Evolutionary conservation across 53 echinoderm and acorn worm species (phyloP).

Genomic region (Apostichopus leukothele): DNA sequence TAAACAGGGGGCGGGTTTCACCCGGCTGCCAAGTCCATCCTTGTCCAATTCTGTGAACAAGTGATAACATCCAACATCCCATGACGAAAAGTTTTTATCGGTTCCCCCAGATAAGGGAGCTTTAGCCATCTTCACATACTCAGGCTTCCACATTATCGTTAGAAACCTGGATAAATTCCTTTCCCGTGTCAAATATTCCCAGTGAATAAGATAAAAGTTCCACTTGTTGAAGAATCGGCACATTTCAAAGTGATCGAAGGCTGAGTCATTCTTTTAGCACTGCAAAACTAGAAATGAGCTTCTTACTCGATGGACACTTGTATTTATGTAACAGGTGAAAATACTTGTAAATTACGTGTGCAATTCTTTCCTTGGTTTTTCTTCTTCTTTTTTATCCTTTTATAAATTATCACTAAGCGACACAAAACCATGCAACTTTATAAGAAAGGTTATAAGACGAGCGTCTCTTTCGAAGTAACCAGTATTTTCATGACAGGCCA

Average conservation of each 20-base stretch:
- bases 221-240: constrained; percentile 42
- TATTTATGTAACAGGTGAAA: no score
- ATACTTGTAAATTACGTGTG: no score
- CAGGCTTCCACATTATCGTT: constrained; percentile 45
- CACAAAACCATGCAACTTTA: no score
- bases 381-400: no score
- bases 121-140: constrained; percentile 45
- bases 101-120: constrained; percentile 15
- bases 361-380: no score
- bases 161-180: neutral
- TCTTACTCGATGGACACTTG: neutral
- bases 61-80: constrained; percentile 51
- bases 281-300: neutral
- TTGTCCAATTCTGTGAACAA: constrained; percentile 48
- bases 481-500: no score
- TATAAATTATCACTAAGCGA: no score
- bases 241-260: constrained; percentile 4
- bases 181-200: neutral
- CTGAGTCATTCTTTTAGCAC: neutral
- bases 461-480: no score
- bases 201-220: neutral
- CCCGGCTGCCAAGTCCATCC: constrained; percentile 47
- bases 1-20: constrained; percentile 57
- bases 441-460: no score
- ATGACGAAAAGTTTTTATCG: constrained; percentile 37